Evolutionary conservation across 2,797 vertebrate species (phyloP), one percentile per base, ranked within the genome.

Genomic region (Smutsia temminckii): DNA sequence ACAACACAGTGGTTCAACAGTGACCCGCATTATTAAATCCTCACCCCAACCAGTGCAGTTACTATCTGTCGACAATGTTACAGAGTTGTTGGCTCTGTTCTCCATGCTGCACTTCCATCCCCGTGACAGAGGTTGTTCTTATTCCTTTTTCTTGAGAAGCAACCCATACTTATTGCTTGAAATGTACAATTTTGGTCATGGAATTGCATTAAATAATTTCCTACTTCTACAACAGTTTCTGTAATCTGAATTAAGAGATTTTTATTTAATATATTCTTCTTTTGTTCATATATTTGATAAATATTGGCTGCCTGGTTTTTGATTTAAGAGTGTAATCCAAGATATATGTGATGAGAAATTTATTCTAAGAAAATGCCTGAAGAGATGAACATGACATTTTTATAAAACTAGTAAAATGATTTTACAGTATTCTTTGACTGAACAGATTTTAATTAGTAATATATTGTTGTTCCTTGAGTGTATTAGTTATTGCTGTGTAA

Each of bases 201-300:
- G 77, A 92, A 17, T 84, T 86, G 14, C 57, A 53, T 75, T 75
- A 90, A 53, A 74, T 85, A 85, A 10, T 74, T 85, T 17, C 37
- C 29, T 68, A 74, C 51, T 75, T 95, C 49, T 64, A 51, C 4
- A 78, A n/a, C 6, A 86, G 29, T 74, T 96, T 90, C 51, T 89
- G 16, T 77, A 61, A 29, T 71, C 34, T 88, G 17, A 8, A 85
- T 25, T 75, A 66, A 94, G 78, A 87, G 12, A 40, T 37, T 91
- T 37, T 53, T 85, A 55, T 86, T 96, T 81, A 93, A 59, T 32
- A 85, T 66, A 85, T 83, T 69, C 68, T 55, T 91, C n/a, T 71
- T 93, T 75, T 85, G 49, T 34, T 18, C 4, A 72, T 23, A 23
- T 74, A 23, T 88, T 83, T 93, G 69, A 68, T 78, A 86, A 85